Evolutionary conservation across 1,140 invertebrate genomes (phyloP).

Genomic region (Heterodera carotae): DNA sequence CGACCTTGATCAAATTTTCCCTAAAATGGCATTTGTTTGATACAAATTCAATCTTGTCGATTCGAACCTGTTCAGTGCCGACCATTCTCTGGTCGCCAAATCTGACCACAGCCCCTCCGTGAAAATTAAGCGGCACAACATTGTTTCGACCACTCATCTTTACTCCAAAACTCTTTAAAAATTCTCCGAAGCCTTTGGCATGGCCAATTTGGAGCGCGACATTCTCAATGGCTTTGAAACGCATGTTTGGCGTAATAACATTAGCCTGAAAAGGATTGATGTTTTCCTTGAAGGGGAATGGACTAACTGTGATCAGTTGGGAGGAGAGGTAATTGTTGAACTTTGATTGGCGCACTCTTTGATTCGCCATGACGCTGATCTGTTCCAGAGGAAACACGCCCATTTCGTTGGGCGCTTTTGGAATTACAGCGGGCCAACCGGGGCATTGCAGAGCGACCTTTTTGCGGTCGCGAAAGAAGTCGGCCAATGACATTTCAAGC

Average conservation of each 20-base stretch:
- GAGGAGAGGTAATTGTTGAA: slow-evolving; percentile 24
- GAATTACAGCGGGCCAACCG: slow-evolving; percentile 28
- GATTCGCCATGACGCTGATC: slow-evolving; percentile 24
- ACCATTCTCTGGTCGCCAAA: slow-evolving; percentile 26
- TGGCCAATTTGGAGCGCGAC: slow-evolving; percentile 18
- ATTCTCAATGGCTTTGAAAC: slow-evolving; percentile 1
- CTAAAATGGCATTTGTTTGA: not conserved
- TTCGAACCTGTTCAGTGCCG: slow-evolving; percentile 1
- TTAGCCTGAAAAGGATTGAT: slow-evolving; percentile 10
- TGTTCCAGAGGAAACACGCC: slow-evolving; percentile 25
- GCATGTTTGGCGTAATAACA: slow-evolving; percentile 12
- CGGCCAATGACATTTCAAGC: slow-evolving; percentile 21
- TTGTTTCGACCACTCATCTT: slow-evolving; percentile 16
- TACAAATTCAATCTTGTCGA: not conserved
- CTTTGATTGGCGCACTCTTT: slow-evolving; percentile 29
- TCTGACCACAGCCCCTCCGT: not conserved
- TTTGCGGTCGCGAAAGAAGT: slow-evolving; percentile 19
- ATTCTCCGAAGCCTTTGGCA: slow-evolving; percentile 1
- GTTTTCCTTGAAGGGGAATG: not conserved
- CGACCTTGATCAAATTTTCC: slow-evolving; percentile 27
- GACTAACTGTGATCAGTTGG: slow-evolving; percentile 22
- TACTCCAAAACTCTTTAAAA: slow-evolving; percentile 23
- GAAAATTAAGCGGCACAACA: slow-evolving; percentile 15
- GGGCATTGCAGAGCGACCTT: slow-evolving; percentile 20
- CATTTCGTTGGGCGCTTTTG: slow-evolving; percentile 7